Percentiles rank a stretch among this genome's conserved stretches.
Evolutionary conservation across 1,140 invertebrate species (phyloP).

Genomic region (Zaprionus camerounensis): DNA sequence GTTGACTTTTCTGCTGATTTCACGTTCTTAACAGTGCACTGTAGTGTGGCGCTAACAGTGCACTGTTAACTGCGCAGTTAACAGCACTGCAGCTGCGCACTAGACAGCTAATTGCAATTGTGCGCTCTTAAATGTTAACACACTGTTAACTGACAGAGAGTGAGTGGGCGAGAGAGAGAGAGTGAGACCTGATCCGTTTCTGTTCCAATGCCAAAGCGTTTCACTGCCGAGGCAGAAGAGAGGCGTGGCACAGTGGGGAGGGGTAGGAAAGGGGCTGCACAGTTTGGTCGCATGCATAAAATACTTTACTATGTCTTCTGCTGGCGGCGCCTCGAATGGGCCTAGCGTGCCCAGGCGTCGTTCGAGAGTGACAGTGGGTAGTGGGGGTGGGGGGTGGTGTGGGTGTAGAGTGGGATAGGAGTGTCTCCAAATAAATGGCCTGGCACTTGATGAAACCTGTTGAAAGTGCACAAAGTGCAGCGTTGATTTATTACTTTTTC

Average conservation of each 20-base stretch:
- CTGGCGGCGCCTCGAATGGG: constrained; percentile 53
- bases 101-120: background rate
- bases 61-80: constrained; percentile 21
- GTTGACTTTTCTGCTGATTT: constrained; percentile 1
- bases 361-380: constrained; percentile 5
- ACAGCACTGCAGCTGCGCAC: constrained; percentile 60
- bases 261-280: constrained; percentile 55
- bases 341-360: constrained; percentile 19
- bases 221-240: background rate
- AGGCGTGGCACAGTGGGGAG: background rate
- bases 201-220: constrained; percentile 42
- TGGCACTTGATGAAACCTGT: constrained; percentile 73
- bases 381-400: too few species aligned
- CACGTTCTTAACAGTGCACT: background rate
- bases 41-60: constrained; percentile 10
- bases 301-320: constrained; percentile 47
- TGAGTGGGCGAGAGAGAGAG: background rate
- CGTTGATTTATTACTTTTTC: constrained; percentile 69
- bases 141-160: constrained; percentile 35
- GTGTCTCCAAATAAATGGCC: constrained; percentile 24
- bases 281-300: constrained; percentile 57
- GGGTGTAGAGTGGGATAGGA: background rate
- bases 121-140: constrained; percentile 68
- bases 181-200: background rate
- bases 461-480: constrained; percentile 58